Base-by-base conservation (phyloP, 2,888 invertebrate genomes). In the Dichetophora obliterata region DNA sequence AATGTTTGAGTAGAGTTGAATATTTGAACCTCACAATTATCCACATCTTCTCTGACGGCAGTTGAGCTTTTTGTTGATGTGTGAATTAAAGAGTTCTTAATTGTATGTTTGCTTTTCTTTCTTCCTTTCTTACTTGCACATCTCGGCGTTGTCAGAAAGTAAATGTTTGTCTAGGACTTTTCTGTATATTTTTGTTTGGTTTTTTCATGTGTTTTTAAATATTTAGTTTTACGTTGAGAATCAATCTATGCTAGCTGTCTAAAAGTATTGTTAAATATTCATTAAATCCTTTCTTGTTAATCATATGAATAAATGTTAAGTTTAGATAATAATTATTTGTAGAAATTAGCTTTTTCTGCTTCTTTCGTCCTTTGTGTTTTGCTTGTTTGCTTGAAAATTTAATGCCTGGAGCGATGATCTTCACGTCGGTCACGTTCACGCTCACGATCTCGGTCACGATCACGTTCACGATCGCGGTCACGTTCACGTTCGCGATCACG, bases 351-450 rank as follows among this genome's bases (percentile, higher is more conserved):
- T 79, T 82, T 76, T 81, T 81, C 80, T 81, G 73, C 69, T 77
- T 59, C 72, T 27, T 78, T 22, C 66, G 27, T 76, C 74, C 34
- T 71, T n/a, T 43, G 8, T 75, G 76, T 80, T 78, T 77, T 78
- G 78, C 77, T 80, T 74, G 80, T 75, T 75, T 82, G 22, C 3
- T 59, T 27, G 52, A 77, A 79, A 80, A 81, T 81, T 85, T 85
- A 94, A 89, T 94, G 94, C 85, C 94, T 91, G 81, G 93, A 93
- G 83, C 93, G 92, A 88, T 94, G 93, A 84, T 93, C 94, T 88
- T 91, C 94, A 68, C 93, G 92, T 75, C 93, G 91, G 85, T 91
- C 91, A 81, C 93, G 90, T 84, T 93, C 93, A 24, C 93, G 91
- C 84, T 93, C 92, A 59, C 93, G 90, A 83, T 93, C 92, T 70